Evolutionary conservation across 1,140 invertebrate genomes (phyloP), one percentile per base, ranked within the genome.

Genomic region (Psix sp.): DNA sequence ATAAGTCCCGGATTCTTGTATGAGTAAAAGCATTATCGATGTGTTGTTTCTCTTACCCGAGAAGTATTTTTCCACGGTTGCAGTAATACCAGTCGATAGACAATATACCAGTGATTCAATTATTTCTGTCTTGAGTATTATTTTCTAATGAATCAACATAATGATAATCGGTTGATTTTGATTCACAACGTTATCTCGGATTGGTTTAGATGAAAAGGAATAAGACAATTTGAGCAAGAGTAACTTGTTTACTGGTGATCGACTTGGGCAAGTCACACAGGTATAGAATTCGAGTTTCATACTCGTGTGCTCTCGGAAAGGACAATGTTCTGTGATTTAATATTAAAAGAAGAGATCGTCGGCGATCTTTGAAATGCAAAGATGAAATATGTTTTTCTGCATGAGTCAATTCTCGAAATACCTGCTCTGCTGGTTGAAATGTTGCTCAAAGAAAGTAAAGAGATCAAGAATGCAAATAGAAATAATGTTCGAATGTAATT

Each of bases 321-420:
- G 59, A 75, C 45, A 62, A 76, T 77, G 71, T 82, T 80, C 80
- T 78, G 77, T 80, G 79, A 84, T 84, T 85, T 80, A 81, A 85
- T 85, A 83, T 84, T 80, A 4, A 24, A 24, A 82, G 77, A 76
- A 76, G 81, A 84, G 82, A 77, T 54, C 40, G 33, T 67, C 42
- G 3, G 21, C 38, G 70, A 81, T 76, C 80, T 84, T 83, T 83
- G 78, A 84, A 76, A 24, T 24, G 68, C 77, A 81, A 82, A 84
- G 78, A 77, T 77, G 78, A 83, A 84, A 83, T 82, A 82, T 77
- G 66, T 63, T 74, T 18, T 33, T 46, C 24, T 46, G 56, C 67
- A 67, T 65, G 68, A 78, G 73, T 67, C 43, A 40, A 60, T 73
- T 76, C 45, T 76, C 45, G 35, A 63, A 65, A 74, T 66, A 66